Evolutionary conservation across 2,113 vertebrate species (phyloP).

Genomic region (Mus spicilegus): DNA sequence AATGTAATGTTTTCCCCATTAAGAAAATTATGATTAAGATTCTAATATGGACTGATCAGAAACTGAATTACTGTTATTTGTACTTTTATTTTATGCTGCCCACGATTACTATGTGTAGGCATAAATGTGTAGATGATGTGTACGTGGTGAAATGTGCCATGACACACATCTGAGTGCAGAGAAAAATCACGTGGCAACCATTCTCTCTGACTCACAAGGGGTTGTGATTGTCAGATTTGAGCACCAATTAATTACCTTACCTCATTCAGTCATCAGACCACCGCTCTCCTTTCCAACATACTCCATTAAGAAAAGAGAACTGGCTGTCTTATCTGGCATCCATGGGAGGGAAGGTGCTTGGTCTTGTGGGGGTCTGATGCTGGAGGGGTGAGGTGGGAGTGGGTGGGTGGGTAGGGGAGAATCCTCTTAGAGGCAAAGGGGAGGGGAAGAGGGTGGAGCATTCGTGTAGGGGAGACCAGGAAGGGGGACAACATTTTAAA

Average conservation of each 20-base stretch:
- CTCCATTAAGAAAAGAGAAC: not conserved
- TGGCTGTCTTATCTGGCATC: no score
- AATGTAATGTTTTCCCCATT: not conserved
- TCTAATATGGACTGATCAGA: not conserved
- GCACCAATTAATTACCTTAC: not conserved
- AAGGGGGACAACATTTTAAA: no score
- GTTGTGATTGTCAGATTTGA: not conserved
- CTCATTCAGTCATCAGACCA: not conserved
- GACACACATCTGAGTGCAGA: not conserved
- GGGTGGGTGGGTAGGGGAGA: no score
- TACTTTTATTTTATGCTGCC: not conserved
- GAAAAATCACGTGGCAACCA: not conserved
- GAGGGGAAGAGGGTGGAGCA: no score
- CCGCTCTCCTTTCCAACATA: not conserved
- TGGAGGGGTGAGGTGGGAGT: no score
- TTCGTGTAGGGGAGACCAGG: no score
- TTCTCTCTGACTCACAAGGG: no score
- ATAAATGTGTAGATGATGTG: not conserved
- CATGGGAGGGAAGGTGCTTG: no score
- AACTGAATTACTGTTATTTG: not conserved
- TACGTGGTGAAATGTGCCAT: not conserved
- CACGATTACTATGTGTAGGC: not conserved
- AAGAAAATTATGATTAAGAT: not conserved
- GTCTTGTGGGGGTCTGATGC: no score
- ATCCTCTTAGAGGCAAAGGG: no score